Base-by-base conservation (phyloP, 2,113 vertebrate species). In the Peucedramus taeniatus region DNA sequence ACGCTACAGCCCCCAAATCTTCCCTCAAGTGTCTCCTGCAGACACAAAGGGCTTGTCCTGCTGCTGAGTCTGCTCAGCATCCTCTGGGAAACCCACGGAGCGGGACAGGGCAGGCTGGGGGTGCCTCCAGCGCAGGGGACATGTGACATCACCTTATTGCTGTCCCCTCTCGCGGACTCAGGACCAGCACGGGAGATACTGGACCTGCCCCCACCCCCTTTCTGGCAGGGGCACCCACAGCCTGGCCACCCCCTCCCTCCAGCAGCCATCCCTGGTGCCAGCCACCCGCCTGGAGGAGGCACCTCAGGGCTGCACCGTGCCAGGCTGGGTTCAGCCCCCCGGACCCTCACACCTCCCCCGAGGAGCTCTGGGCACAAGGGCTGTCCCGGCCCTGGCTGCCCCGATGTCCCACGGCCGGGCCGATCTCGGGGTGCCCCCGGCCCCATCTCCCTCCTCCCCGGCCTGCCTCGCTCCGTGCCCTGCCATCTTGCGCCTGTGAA, bases 401-500 rank as follows among this genome's bases (percentile, higher is more conserved):
- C 45, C 7, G 0, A 0, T 5, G 49, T 12, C 65, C 65, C 30
- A 0, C 1, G 4, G 53, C 10, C 1, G 1, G n/a, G 69, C 21
- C 45, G 21, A 16, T 37, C 77, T 23, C 21, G 7, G 51, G 54
- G 13, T n/a, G 15, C 7, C 30, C 57, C 3, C 2, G 13, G 53
- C 1, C 0, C 35, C 15, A 10, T 18, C 70, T 63, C 11, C 56
- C 53, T 47, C 31, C 74, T 59, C 27, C 47, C 37, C 2, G 4
- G 85, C 79, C 47, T 4, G 83, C 40, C 83, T 87, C 6, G 18
- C 70, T 89, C 60, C 7, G 0, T 59, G 87, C 33, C 87, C 94
- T 90, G 87, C 94, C 94, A 91, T 93, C 87, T 71, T 89, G 82
- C 9, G 44, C 90, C 90, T 13, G 92, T 97, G 94, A 96, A 97